Conservation (phyloP, 2,888 invertebrate species). For the Microctonus hyperodae region DNA sequence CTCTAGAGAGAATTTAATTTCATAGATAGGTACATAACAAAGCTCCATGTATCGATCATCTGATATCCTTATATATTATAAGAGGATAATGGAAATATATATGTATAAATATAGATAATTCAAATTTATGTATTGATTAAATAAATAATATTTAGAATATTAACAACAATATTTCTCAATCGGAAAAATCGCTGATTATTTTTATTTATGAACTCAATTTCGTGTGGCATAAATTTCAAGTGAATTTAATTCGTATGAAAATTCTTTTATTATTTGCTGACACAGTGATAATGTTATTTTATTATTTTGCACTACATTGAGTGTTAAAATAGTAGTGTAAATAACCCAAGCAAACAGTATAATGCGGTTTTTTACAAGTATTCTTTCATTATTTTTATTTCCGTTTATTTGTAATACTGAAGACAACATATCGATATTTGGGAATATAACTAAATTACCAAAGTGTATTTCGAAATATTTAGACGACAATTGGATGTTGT, state of each 20-base stretch:
- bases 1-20: slow-evolving; percentile 17
- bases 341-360: slow-evolving; percentile 20
- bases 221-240: background rate
- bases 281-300: background rate
- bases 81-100: background rate
- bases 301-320: background rate
- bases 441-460: slow-evolving; percentile 40
- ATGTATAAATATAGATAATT: background rate
- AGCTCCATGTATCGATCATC: background rate
- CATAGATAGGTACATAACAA: slow-evolving; percentile 5
- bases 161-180: background rate
- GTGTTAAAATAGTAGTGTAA: background rate
- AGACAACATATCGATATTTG: slow-evolving; percentile 17
- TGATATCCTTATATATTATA: background rate
- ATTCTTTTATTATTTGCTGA: background rate
- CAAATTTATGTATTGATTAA: background rate
- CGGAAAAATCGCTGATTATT: background rate
- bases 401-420: slow-evolving; percentile 7
- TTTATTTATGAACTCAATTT: background rate
- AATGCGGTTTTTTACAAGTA: background rate
- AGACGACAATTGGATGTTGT: slow-evolving; percentile 55
- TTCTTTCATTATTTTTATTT: slow-evolving; percentile 17
- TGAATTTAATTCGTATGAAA: background rate
- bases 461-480: slow-evolving; percentile 46
- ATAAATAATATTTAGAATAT: background rate